These are phyloP conservation scores for Caenorhabditis becei DNA, from an alignment of 2,888 invertebrate genomes.

Conservation along the genomic window DNA sequence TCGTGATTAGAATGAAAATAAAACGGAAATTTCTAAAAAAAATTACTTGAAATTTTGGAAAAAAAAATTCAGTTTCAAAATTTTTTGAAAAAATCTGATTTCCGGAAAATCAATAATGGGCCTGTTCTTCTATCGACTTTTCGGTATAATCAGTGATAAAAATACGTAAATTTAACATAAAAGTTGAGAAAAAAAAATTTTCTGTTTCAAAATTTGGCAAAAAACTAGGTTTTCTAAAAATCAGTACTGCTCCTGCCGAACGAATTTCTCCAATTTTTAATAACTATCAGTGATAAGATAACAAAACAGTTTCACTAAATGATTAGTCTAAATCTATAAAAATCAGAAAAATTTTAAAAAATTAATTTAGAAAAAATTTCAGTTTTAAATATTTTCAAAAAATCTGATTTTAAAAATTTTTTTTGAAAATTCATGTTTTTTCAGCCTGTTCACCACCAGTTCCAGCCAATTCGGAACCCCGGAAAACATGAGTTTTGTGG, in stretches of 20 bases:
- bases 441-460: slow-evolving; percentile 27
- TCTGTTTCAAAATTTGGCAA: neutral
- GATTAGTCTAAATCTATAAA: too few relatives aligned
- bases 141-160: too few relatives aligned
- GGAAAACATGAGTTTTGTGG: slow-evolving; percentile 60
- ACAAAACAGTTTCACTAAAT: too few relatives aligned
- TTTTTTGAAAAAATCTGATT: neutral
- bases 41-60: neutral
- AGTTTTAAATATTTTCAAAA: neutral
- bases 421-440: slow-evolving; percentile 4
- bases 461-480: neutral
- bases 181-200: too few relatives aligned
- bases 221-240: neutral
- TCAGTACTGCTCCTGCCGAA: too few relatives aligned
- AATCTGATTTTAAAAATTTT: too few relatives aligned
- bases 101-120: too few relatives aligned
- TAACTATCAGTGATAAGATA: too few relatives aligned
- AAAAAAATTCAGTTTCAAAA: neutral
- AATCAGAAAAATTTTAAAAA: slow-evolving; percentile 5
- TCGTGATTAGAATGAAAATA: too few relatives aligned
- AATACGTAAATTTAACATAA: too few relatives aligned
- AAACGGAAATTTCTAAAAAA: neutral
- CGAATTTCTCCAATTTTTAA: too few relatives aligned
- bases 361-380: neutral
- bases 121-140: too few relatives aligned